Evolutionary conservation across 1,140 invertebrate genomes (phyloP).

Genomic region (Choristoneura fumiferana): DNA sequence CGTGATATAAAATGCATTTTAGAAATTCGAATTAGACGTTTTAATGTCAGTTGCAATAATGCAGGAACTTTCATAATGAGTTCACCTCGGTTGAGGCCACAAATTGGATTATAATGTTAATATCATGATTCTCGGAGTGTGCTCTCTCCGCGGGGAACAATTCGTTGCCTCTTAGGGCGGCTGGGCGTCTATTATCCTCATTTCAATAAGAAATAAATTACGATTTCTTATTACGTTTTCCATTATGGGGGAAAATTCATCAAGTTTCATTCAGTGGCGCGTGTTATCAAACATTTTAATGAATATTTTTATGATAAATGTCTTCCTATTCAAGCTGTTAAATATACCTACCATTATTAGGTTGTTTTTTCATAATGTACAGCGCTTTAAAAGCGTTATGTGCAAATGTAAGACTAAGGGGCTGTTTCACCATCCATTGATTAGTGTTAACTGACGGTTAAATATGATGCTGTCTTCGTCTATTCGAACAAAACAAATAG

Average conservation of each 20-base stretch:
- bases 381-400: too few species aligned
- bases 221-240: conserved; percentile 77
- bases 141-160: conserved; percentile 52
- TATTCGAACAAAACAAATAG: too few species aligned
- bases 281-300: conserved; percentile 62
- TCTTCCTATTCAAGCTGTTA: conserved; percentile 15
- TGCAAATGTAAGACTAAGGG: too few species aligned
- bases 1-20: conserved; percentile 55
- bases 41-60: conserved; percentile 65
- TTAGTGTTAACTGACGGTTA: too few species aligned
- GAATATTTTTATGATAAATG: conserved; percentile 27
- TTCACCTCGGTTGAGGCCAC: conserved; percentile 57
- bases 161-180: conserved; percentile 54
- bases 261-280: conserved; percentile 63
- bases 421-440: too few species aligned
- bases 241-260: conserved; percentile 68
- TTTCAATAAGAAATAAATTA: conserved; percentile 78
- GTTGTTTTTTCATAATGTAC: conserved; percentile 7
- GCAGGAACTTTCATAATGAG: conserved; percentile 67
- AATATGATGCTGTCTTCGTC: too few species aligned
- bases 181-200: conserved; percentile 69
- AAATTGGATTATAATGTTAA: conserved; percentile 76
- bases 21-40: conserved; percentile 38
- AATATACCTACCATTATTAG: conserved; percentile 15
- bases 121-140: conserved; percentile 53